A percentile compares a stretch with the other conserved stretches of the same genome.
Conservation (phyloP, 2,113 vertebrate genomes). For the Heterocephalus glaber region DNA sequence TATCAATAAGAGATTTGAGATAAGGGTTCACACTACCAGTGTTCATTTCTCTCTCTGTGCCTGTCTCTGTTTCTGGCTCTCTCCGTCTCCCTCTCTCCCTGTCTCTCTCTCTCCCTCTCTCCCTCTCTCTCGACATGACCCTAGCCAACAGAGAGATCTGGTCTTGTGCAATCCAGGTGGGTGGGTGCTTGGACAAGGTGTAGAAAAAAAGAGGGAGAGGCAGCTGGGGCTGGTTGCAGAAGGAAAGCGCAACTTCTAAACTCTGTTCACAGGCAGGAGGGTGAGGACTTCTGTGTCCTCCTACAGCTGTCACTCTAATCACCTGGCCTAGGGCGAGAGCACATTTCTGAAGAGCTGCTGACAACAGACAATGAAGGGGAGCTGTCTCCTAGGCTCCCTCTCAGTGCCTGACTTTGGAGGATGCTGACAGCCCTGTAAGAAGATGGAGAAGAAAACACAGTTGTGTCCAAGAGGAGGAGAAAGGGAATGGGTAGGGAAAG, state of each 20-base stretch:
- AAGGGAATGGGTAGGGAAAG: neutral
- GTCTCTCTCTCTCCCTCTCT: neutral
- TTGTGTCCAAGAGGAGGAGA: neutral
- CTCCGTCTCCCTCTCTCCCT: neutral
- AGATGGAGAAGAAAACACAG: neutral
- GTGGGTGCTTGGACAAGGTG: neutral
- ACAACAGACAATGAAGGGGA: no score
- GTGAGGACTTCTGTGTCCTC: neutral
- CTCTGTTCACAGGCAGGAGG: neutral
- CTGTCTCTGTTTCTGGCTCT: neutral
- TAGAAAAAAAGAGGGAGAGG: neutral
- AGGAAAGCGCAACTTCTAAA: neutral
- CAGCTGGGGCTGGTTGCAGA: neutral
- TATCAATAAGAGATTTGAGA: no score
- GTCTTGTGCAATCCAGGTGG: no score
- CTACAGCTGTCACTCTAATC: no score
- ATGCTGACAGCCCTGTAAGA: neutral
- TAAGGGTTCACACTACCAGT: neutral
- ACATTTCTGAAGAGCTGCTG: neutral
- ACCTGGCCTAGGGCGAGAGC: neutral
- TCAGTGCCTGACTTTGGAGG: neutral
- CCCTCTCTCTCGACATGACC: neutral
- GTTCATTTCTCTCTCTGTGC: neutral
- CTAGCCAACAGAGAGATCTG: neutral
- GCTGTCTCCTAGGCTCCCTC: neutral